Evolutionary conservation across 2,888 invertebrate species (phyloP).

Genomic region (Cataglyphis cursor): DNA sequence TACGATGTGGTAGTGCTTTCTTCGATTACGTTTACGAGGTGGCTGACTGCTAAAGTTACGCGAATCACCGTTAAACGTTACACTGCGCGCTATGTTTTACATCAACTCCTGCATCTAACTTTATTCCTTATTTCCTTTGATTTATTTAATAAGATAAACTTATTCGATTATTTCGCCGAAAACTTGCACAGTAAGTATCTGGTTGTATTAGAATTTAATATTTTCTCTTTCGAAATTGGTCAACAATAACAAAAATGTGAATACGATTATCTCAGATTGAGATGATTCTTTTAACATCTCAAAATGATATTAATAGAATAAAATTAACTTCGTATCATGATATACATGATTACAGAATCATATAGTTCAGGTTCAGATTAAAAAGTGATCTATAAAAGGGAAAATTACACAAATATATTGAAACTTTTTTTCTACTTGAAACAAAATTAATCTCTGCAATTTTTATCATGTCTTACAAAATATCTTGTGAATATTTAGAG

Average conservation of each 20-base stretch:
- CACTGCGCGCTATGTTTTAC: slow-evolving; percentile 47
- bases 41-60: slow-evolving; percentile 59
- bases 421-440: not conserved
- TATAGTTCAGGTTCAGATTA: not conserved
- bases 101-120: slow-evolving; percentile 2
- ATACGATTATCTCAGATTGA: not conserved
- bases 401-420: not conserved
- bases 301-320: not conserved
- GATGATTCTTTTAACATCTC: not conserved
- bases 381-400: not conserved
- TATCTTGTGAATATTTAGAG: not conserved
- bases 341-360: not conserved
- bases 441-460: not conserved
- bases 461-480: not conserved
- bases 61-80: slow-evolving; percentile 41
- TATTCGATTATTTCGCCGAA: not conserved
- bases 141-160: not conserved
- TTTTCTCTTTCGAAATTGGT: not conserved
- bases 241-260: not conserved
- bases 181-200: not conserved
- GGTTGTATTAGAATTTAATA: not conserved
- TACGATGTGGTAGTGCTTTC: slow-evolving; percentile 48
- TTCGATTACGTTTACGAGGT: slow-evolving; percentile 59
- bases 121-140: not conserved
- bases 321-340: not conserved